A percentile compares a stretch with the other conserved stretches of the same genome.
Conservation (phyloP, 1,140 invertebrate species). For the Thaumetopoea pityocampa region DNA sequence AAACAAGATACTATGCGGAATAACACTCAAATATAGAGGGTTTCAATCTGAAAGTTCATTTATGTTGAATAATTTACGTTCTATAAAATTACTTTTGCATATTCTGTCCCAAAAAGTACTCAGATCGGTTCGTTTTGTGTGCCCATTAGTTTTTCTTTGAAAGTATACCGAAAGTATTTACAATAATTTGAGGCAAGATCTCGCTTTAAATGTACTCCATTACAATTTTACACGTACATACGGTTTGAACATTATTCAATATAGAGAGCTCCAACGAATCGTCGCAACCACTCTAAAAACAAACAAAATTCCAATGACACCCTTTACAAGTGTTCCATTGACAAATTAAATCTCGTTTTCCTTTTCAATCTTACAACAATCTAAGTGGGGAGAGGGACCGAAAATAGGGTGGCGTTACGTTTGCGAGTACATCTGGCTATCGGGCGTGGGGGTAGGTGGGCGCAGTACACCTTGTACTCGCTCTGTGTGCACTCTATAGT, state of each 20-base stretch:
- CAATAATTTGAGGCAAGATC: too few species aligned
- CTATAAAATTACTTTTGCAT: too few species aligned
- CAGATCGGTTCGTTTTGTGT: too few species aligned
- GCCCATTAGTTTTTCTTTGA: too few species aligned
- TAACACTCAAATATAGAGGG: too few species aligned
- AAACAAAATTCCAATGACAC: conserved; percentile 18
- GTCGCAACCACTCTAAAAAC: conserved; percentile 12
- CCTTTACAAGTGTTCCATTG: conserved; percentile 22
- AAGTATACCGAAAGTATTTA: too few species aligned
- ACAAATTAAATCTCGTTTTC: conserved; percentile 24
- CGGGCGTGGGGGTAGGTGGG: conserved; percentile 15
- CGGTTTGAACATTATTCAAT: conserved; percentile 10
- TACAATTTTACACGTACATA: conserved; percentile 9
- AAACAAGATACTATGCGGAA: too few species aligned
- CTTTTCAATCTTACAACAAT: conserved; percentile 25
- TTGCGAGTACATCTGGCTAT: conserved; percentile 24
- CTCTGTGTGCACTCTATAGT: conserved; percentile 28
- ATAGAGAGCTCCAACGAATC: conserved; percentile 11
- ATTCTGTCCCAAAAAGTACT: too few species aligned
- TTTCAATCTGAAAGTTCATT: too few species aligned
- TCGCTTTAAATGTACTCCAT: too few species aligned
- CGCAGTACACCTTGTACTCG: conserved; percentile 11
- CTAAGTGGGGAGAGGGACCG: conserved; percentile 13
- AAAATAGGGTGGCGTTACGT: conserved; percentile 19
- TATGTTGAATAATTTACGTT: too few species aligned